Conservation (phyloP, 2,888 invertebrate species). For the Lasioglossum zephyrum region DNA sequence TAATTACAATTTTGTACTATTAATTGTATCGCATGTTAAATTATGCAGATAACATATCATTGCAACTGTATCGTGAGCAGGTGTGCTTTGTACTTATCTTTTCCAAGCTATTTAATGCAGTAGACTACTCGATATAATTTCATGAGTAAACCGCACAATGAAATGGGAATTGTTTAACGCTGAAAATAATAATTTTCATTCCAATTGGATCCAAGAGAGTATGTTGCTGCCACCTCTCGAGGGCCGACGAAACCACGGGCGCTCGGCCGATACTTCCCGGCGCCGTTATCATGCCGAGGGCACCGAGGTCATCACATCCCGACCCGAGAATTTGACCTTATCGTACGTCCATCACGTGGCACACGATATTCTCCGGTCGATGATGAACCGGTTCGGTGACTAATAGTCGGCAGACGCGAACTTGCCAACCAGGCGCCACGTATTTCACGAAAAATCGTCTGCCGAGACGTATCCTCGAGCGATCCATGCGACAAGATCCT, state of each 20-base stretch:
- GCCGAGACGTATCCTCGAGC: slow-evolving; percentile 10
- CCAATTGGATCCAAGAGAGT: slow-evolving; percentile 9
- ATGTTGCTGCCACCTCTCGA: slow-evolving; percentile 71
- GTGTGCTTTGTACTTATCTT: not conserved
- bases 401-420: slow-evolving; percentile 45
- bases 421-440: not conserved
- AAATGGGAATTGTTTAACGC: not conserved
- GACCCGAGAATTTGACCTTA: slow-evolving; percentile 69
- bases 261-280: slow-evolving; percentile 48
- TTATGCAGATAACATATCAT: not conserved
- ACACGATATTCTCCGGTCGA: slow-evolving; percentile 27
- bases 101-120: not conserved
- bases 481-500: not conserved
- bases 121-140: too few relatives aligned
- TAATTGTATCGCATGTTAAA: not conserved
- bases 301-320: slow-evolving; percentile 33
- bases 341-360: slow-evolving; percentile 64
- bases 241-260: not conserved
- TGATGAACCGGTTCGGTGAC: slow-evolving; percentile 39
- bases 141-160: rapidly evolving
- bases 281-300: slow-evolving; percentile 54
- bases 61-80: not conserved
- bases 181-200: not conserved
- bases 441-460: not conserved
- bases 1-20: too few relatives aligned